These are phyloP conservation scores for Phyllotis vaccarum DNA, from an alignment of 2,797 vertebrate species.

Conservation along the genomic window DNA sequence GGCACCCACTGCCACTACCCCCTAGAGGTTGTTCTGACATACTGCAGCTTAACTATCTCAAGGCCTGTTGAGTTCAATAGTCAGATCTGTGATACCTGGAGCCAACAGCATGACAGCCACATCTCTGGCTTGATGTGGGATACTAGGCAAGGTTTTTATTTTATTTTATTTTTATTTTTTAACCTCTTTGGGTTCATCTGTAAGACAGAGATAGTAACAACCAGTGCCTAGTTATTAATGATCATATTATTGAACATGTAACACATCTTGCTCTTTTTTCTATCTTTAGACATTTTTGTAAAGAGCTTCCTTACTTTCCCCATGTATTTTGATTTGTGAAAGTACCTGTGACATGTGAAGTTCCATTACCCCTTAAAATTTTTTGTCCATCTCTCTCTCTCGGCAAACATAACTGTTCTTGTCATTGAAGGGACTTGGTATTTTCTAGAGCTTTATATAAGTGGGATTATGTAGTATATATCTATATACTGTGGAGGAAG, in stretches of 20 bases:
- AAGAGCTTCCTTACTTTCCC: background rate
- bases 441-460: constrained; percentile 16
- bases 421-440: background rate
- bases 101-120: background rate
- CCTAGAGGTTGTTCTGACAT: background rate
- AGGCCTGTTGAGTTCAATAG: background rate
- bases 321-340: background rate
- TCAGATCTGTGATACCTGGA: background rate
- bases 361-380: background rate
- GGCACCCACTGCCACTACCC: too few relatives aligned
- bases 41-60: background rate
- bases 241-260: background rate
- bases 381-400: background rate
- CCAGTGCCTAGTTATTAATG: background rate
- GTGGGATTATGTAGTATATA: background rate
- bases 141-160: background rate
- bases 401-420: too few relatives aligned
- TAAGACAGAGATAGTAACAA: background rate
- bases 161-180: too few relatives aligned
- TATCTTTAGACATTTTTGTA: background rate
- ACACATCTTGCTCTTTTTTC: background rate
- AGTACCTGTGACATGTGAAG: background rate
- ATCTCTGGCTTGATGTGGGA: background rate
- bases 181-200: background rate
- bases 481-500: background rate